Conservation (phyloP, 2,797 vertebrate species). For the Dendrocincla fuliginosa region DNA sequence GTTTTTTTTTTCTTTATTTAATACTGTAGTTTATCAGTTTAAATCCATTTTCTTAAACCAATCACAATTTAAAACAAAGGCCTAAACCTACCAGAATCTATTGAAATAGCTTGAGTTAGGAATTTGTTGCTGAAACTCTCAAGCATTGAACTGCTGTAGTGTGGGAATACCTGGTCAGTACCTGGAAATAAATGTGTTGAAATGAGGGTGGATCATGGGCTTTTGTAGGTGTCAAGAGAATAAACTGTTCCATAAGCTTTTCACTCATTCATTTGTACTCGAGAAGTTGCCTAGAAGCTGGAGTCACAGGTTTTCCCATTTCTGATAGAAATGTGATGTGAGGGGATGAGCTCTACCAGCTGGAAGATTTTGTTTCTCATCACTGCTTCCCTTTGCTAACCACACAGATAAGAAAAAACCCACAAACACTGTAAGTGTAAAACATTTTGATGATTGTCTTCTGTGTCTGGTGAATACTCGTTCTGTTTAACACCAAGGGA, state of each 20-base stretch:
- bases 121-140: not conserved
- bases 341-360: not conserved
- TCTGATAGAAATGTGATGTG: not conserved
- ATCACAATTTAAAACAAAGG: not conserved
- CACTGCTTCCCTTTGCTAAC: not conserved
- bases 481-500: not conserved
- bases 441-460: not conserved
- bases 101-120: not conserved
- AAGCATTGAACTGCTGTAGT: rapidly evolving
- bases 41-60: not conserved
- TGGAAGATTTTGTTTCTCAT: not conserved
- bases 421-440: not conserved
- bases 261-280: not conserved
- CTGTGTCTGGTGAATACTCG: not conserved
- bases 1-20: not conserved
- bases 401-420: rapidly evolving
- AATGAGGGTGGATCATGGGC: not conserved
- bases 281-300: not conserved
- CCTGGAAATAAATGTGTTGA: not conserved
- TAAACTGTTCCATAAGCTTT: not conserved
- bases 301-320: not conserved
- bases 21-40: not conserved
- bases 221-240: not conserved
- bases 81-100: not conserved
- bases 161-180: not conserved